Percentiles rank a stretch among this genome's conserved stretches.
Evolutionary conservation across 2,888 invertebrate species (phyloP).

Genomic region (Conus canariensis): DNA sequence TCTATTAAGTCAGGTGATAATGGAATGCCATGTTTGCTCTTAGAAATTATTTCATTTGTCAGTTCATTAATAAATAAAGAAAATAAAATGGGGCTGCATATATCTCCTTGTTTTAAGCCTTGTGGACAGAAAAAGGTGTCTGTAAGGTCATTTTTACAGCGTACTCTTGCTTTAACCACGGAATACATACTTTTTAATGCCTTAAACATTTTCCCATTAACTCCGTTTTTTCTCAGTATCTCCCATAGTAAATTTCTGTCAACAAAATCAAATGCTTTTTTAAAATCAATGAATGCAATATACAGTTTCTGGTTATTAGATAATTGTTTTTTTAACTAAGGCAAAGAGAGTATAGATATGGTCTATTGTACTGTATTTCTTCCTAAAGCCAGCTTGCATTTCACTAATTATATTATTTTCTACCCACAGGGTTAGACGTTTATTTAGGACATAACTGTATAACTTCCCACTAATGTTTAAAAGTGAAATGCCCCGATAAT

Average conservation of each 20-base stretch:
- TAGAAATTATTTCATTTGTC: too few species aligned
- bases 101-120: background rate
- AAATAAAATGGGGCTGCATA: too few species aligned
- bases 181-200: background rate
- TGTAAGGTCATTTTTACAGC: background rate
- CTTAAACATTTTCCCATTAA: background rate
- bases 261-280: background rate
- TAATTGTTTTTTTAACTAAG: background rate
- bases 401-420: conserved; percentile 1
- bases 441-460: background rate
- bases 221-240: background rate
- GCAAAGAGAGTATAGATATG: background rate
- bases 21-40: background rate
- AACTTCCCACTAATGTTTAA: background rate
- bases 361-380: background rate
- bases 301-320: background rate
- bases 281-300: conserved; percentile 2
- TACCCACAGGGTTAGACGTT: background rate
- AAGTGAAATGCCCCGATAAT: too few species aligned
- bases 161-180: background rate
- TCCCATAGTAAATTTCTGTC: background rate
- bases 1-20: background rate
- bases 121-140: background rate
- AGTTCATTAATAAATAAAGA: too few species aligned
- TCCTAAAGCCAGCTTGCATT: background rate